Base-by-base conservation (phyloP, 2,888 invertebrate species). In the Tetanocera ferruginea region DNA sequence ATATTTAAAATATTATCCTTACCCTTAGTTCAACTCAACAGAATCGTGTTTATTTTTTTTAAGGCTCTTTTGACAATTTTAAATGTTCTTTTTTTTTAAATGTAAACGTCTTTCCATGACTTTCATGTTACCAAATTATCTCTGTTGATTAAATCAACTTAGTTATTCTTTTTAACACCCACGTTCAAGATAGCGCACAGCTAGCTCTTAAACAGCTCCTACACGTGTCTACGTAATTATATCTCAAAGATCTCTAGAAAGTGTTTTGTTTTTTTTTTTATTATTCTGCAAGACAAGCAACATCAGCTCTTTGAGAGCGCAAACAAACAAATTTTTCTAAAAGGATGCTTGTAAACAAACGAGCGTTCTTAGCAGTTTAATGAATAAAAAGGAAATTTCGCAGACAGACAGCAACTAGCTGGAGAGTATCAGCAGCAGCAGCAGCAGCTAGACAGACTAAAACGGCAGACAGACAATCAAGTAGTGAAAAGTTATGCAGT, bases 361-460 rank as follows among this genome's bases (percentile, higher is more conserved):
- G 51, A 23, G 28, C 69, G 69, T 51, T 52, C 69, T 49, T 69
- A 23, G 3, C 55, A 55, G 52, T 55, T 71, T 52, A 71, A 71
- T 71, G 71, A 71, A 52, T 71, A 71, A 71, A 71, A 71, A n/a
- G 34, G 14, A 71, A 57, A 34, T 28, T 71, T 55, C n/a, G 25
- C 28, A 69, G 52, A 69, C 51, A 51, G 49, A 25, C 69, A 17
- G 25, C 60, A 17, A 60, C 60, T 25, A 60, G 25, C 28, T 60
- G 5, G 17, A 25, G 28, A 60, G 23, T 23, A 25, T 3, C n/a
- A 55, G 55, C 60, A 37, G 9, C 37, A 60, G 23, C 60, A 25
- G 19, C n/a, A 55, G 55, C 60, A 37, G 9, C 37, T 8, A 37
- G 37, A 37, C 37, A 37, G 4, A 37, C 8, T 37, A 8, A 37